Conservation (phyloP, 2,888 invertebrate genomes). For the Chymomyza amoena region DNA sequence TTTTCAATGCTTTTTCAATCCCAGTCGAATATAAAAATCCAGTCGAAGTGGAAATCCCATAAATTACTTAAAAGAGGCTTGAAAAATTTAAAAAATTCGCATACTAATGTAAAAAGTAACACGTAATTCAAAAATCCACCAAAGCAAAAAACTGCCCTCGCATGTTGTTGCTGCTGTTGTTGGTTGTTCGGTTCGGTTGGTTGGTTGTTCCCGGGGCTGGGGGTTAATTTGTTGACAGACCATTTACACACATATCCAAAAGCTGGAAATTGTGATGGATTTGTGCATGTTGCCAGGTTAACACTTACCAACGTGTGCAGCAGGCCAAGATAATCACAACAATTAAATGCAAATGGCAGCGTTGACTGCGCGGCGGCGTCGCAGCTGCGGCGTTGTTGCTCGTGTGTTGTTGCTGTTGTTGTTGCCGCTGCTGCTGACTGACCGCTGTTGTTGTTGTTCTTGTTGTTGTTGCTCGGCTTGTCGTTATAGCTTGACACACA, state of each 20-base stretch:
- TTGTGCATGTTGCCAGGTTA: constrained; percentile 23
- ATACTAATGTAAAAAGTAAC: too few species aligned
- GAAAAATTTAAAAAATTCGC: too few species aligned
- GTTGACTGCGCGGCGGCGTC: constrained; percentile 59
- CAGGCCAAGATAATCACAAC: constrained; percentile 77
- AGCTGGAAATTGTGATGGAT: constrained; percentile 40
- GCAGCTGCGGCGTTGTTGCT: constrained; percentile 37
- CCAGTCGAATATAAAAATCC: too few species aligned
- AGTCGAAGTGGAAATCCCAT: too few species aligned
- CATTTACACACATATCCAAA: constrained; percentile 51
- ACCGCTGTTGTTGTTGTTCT: constrained; percentile 25
- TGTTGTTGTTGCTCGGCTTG: constrained; percentile 25
- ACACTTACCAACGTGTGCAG: constrained; percentile 73
- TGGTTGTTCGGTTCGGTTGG: constrained; percentile 26
- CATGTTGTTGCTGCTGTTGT: neutral
- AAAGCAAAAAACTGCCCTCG: too few species aligned
- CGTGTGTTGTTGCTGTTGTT: constrained; percentile 18
- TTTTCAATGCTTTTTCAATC: too few species aligned
- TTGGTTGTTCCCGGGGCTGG: constrained; percentile 23
- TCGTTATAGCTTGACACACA: constrained; percentile 43
- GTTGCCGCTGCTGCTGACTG: constrained; percentile 35
- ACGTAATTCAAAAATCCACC: too few species aligned
- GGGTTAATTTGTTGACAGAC: constrained; percentile 69
- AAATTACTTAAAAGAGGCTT: too few species aligned
- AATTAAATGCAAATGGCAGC: constrained; percentile 76